These are phyloP conservation scores for Clarias macrocephalus DNA, from an alignment of 2,113 vertebrate genomes.

Conservation along the genomic window DNA sequence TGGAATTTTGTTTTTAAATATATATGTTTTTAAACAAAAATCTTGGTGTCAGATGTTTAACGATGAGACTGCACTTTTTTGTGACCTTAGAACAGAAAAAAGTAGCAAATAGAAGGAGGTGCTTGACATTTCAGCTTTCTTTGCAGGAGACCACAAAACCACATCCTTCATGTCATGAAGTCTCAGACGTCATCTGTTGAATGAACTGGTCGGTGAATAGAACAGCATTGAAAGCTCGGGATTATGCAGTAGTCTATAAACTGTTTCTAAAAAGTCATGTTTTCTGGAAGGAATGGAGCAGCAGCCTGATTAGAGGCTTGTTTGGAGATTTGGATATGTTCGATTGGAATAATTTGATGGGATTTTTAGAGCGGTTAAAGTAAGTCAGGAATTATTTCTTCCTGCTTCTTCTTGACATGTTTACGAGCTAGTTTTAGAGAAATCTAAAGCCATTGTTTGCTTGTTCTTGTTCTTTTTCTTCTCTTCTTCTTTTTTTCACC, in stretches of 20 bases:
- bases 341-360: not conserved
- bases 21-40: too few species aligned
- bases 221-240: not conserved
- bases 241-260: not conserved
- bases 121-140: constrained; percentile 9
- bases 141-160: constrained; percentile 43
- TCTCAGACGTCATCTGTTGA: constrained; percentile 37
- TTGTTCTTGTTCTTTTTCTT: not conserved
- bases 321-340: constrained; percentile 19
- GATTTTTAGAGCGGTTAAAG: not conserved
- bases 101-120: constrained; percentile 8
- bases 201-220: constrained; percentile 30
- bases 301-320: not conserved
- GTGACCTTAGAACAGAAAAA: not conserved
- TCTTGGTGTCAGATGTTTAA: not conserved
- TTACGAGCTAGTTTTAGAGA: not conserved
- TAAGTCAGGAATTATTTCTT: not conserved
- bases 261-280: not conserved
- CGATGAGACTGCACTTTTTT: constrained; percentile 39
- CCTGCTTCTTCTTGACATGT: not conserved
- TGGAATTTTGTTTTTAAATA: too few species aligned
- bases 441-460: not conserved
- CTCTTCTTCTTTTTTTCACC: not conserved
- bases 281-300: not conserved
- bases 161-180: constrained; percentile 45